Conservation (phyloP, 2,797 vertebrate genomes). For the Staurois parvus region DNA sequence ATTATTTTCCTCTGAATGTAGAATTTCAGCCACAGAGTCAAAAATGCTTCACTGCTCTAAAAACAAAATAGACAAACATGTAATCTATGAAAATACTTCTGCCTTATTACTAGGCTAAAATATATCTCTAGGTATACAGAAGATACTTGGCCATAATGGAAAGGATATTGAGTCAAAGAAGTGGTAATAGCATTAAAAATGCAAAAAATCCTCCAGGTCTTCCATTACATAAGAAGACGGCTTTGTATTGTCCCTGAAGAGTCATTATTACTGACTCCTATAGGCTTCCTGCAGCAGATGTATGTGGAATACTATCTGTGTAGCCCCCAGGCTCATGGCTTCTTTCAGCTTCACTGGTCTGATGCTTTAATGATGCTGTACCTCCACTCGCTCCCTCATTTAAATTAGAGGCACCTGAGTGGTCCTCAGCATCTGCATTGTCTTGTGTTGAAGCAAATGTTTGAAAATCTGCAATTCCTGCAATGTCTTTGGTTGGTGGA, state of each 20-base stretch:
- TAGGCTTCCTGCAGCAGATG: constrained; percentile 31
- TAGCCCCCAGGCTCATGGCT: constrained; percentile 42
- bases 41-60: not conserved
- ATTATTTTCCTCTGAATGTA: not conserved
- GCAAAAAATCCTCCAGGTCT: not conserved
- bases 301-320: constrained; percentile 35
- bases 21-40: constrained; percentile 2
- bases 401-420: constrained; percentile 25
- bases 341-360: constrained; percentile 45
- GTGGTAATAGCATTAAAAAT: constrained; percentile 9
- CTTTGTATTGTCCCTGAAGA: constrained; percentile 33
- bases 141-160: not conserved
- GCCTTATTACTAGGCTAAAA: not conserved
- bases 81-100: constrained; percentile 30
- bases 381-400: constrained; percentile 23
- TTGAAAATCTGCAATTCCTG: constrained; percentile 21
- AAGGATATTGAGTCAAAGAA: not conserved
- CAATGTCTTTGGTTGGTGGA: constrained; percentile 19
- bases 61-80: not conserved
- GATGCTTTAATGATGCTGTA: constrained; percentile 33
- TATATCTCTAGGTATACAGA: too few relatives aligned
- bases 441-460: constrained; percentile 28
- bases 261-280: constrained; percentile 30
- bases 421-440: constrained; percentile 4
- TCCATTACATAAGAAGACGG: constrained; percentile 28